These are phyloP conservation scores for Cacatua alba DNA, from an alignment of 2,113 vertebrate genomes.

Conservation along the genomic window DNA sequence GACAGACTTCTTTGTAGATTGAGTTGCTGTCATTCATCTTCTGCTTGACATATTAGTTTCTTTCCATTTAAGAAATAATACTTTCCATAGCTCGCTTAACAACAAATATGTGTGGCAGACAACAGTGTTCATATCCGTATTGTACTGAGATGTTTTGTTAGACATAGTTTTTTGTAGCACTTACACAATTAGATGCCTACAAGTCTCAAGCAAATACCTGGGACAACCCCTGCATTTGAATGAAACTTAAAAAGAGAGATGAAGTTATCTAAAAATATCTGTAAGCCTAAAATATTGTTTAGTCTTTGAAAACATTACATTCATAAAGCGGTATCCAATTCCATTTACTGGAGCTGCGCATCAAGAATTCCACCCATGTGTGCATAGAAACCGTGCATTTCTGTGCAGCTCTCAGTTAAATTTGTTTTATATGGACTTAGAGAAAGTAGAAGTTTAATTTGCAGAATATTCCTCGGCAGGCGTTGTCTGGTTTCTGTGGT, in stretches of 20 bases:
- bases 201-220: not conserved
- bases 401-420: not conserved
- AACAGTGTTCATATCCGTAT: not conserved
- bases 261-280: not conserved
- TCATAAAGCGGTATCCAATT: not conserved
- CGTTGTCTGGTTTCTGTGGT: not conserved
- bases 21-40: not conserved
- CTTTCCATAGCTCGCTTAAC: not conserved
- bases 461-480: not conserved
- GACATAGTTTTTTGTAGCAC: not conserved
- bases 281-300: not conserved
- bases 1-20: not conserved
- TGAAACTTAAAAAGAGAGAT: not conserved
- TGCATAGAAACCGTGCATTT: not conserved
- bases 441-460: not conserved
- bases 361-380: not conserved
- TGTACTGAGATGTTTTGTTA: not conserved
- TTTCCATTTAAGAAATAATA: not conserved
- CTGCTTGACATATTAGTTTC: not conserved
- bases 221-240: not conserved
- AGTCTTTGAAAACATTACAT: not conserved
- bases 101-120: not conserved
- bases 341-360: rapidly evolving
- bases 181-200: not conserved
- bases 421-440: not conserved